phyloP scores from a whole-genome alignment of 2,888 invertebrate genomes.

The Netelia inedita region DNA sequence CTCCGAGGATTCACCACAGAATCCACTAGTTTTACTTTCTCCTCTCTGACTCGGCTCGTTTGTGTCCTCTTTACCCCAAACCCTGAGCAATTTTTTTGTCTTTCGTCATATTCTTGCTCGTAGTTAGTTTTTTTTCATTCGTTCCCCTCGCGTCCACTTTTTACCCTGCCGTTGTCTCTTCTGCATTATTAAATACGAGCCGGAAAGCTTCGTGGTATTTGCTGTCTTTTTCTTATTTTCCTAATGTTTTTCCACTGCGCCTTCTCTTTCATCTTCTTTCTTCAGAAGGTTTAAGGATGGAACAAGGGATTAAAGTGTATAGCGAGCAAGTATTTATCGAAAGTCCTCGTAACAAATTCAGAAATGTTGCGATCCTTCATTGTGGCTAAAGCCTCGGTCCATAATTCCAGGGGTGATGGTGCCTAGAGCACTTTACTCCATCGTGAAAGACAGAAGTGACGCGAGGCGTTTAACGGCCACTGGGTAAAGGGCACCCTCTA shows the following conservation, averaged over 20 bases:
- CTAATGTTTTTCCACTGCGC: background rate
- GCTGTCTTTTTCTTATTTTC: background rate
- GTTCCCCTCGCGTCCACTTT: constrained; percentile 27
- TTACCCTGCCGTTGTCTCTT: constrained; percentile 15
- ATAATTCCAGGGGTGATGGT: constrained; percentile 5
- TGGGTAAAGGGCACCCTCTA: background rate
- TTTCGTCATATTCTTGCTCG: constrained; percentile 33
- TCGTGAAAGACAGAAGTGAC: constrained; percentile 21
- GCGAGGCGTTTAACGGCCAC: constrained; percentile 37
- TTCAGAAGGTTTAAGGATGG: background rate
- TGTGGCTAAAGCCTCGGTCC: background rate
- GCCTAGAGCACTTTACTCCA: constrained; percentile 19
- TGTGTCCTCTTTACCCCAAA: constrained; percentile 31
- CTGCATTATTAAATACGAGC: constrained; percentile 27
- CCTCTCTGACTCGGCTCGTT: constrained; percentile 42
- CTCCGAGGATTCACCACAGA: constrained; percentile 29
- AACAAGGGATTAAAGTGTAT: background rate
- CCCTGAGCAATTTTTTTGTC: background rate
- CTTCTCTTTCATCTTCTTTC: background rate
- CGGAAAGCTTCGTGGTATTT: background rate
- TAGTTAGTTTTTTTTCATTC: constrained; percentile 50
- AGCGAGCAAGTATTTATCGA: too few relatives aligned
- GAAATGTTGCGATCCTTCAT: too few relatives aligned
- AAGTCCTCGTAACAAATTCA: too few relatives aligned
- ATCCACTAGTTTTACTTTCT: constrained; percentile 24